Base-by-base conservation (phyloP, 2,797 vertebrate genomes). In the Schizopygopsis malacanthus region DNA sequence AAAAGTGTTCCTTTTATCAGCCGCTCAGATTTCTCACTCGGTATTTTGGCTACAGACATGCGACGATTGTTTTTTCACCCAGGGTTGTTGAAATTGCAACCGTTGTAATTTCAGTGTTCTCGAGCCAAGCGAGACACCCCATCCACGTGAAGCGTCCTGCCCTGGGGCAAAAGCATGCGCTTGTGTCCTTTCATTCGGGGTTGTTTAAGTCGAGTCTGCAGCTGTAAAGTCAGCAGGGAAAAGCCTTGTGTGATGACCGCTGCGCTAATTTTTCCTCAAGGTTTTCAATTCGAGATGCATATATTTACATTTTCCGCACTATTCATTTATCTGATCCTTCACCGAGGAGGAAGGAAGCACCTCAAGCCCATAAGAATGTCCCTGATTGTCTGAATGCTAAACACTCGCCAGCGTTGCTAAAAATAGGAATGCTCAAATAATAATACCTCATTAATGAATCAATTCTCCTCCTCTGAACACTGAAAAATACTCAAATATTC, bases 381-480 rank as follows among this genome's bases (percentile, higher is more conserved):
- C 52, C 10, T 39, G 77, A 82, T 82, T 84, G 67, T 52, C 33
- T 79, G 85, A 84, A 88, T 80, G 52, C 81, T 79, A 86, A 88
- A 77, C 37, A 65, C 73, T 76, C 54, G 54, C 80, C 70, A 16
- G n/a, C 79, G 76, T 81, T 72, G 43, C 90, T 85, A 70, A 89
- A 88, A 89, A 88, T 88, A 87, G 78, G 76, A 82, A 75, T 67
- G 45, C 33, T 70, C 52, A 65, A 83, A 90, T 89, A 83, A 90
- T 89, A 88, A 90, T 88, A 84, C 65, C 71, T 88, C 73, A 86
- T 88, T 88, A 88, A 88, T 80, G 56, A 89, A 90, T 79, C 71
- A 78, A 83, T 88, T 87, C 75, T 81, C 69, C 76, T 61, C 79
- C 54, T 84, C 54, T 79, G 79, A 87, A 73, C 81, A 54, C 45